A percentile compares a stretch with the other conserved stretches of the same genome.
Conservation (phyloP, 2,113 vertebrate species). For the Nyctereutes procyonoides region DNA sequence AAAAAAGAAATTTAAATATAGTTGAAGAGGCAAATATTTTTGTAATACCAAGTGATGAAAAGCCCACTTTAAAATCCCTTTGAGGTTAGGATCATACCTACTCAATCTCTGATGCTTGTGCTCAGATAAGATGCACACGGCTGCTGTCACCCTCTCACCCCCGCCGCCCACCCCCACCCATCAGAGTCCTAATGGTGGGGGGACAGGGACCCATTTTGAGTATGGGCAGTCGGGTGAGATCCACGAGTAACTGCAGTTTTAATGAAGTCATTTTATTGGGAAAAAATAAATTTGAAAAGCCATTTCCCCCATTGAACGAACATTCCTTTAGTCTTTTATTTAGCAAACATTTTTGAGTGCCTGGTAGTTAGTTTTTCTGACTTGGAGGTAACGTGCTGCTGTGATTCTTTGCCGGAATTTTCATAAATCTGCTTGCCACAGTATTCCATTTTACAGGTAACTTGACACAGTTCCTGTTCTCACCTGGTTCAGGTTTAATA, state of each 20-base stretch:
- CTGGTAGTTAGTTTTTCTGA: not conserved
- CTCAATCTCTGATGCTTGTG: not conserved
- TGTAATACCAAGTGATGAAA: not conserved
- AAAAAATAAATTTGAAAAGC: not conserved
- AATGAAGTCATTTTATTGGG: not conserved
- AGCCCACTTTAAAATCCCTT: not conserved
- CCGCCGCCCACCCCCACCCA: too few species aligned
- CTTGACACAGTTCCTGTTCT: not conserved
- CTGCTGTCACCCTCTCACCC: not conserved
- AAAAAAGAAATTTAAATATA: not conserved
- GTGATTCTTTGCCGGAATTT: not conserved
- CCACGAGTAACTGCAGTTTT: not conserved
- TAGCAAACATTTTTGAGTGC: not conserved
- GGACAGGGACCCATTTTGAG: not conserved
- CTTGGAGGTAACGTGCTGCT: not conserved
- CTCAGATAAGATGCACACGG: not conserved
- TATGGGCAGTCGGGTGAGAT: rapidly evolving
- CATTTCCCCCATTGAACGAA: not conserved
- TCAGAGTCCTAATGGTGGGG: not conserved
- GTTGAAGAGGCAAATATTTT: conserved; percentile 15
- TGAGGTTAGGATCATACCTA: not conserved
- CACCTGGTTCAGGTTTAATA: conserved; percentile 37
- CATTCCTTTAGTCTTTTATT: not conserved
- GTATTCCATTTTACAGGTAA: not conserved
- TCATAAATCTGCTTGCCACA: not conserved